A percentile compares a stretch with the other conserved stretches of the same genome.
Evolutionary conservation across 2,888 invertebrate genomes (phyloP).

Genomic region (Nomada fucata): DNA sequence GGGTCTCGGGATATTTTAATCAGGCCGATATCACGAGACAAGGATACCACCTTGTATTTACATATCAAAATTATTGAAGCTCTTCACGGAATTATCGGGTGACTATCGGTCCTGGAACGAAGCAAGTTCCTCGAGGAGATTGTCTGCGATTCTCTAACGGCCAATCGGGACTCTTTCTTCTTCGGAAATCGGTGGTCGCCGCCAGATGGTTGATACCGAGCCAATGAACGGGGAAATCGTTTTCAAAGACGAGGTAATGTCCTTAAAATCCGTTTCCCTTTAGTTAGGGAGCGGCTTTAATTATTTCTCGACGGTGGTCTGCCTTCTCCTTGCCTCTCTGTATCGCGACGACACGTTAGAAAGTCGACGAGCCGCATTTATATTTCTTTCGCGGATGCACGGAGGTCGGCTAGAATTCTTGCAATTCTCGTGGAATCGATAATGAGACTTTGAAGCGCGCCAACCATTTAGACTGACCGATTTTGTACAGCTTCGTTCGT

Average conservation of each 20-base stretch:
- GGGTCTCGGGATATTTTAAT: slow-evolving; percentile 70
- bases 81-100: slow-evolving; percentile 68
- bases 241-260: slow-evolving; percentile 57
- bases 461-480: too few relatives aligned
- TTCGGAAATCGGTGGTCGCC: slow-evolving; percentile 35
- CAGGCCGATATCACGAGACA: slow-evolving; percentile 69
- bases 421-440: not conserved
- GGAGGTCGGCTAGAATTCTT: not conserved
- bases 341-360: slow-evolving; percentile 7
- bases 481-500: too few relatives aligned
- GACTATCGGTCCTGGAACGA: slow-evolving; percentile 59
- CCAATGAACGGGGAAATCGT: slow-evolving; percentile 38
- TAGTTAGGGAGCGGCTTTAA: slow-evolving; percentile 60
- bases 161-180: slow-evolving; percentile 52
- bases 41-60: slow-evolving; percentile 71
- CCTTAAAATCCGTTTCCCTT: slow-evolving; percentile 59
- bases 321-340: slow-evolving; percentile 36
- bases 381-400: not conserved
- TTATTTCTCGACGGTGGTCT: slow-evolving; percentile 57
- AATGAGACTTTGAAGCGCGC: not conserved
- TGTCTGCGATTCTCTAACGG: slow-evolving; percentile 63
- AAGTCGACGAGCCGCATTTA: slow-evolving; percentile 34
- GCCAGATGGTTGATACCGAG: slow-evolving; percentile 39
- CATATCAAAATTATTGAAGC: slow-evolving; percentile 76
- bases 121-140: slow-evolving; percentile 61